A percentile compares a stretch with the other conserved stretches of the same genome.
Conservation (phyloP, 1,140 invertebrate genomes). For the Condylostylus longicornis region DNA sequence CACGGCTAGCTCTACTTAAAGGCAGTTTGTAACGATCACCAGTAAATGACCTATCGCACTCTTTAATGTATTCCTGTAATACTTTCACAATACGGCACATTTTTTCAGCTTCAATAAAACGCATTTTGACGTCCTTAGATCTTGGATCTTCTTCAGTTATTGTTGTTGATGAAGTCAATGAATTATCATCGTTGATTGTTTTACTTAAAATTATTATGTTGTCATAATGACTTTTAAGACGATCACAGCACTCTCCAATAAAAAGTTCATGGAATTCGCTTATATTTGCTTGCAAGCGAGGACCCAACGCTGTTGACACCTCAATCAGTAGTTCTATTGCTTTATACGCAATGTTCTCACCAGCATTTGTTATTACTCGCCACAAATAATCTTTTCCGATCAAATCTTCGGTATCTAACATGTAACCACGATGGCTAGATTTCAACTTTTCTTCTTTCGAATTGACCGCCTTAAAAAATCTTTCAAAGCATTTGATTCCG, state of each 20-base stretch:
- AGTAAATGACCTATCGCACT: conserved; percentile 85
- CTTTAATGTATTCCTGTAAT: conserved; percentile 86
- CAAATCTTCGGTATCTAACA: conserved; percentile 75
- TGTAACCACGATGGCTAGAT: conserved; percentile 63
- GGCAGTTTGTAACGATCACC: conserved; percentile 73
- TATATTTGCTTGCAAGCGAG: conserved; percentile 48
- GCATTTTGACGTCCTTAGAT: conserved; percentile 26
- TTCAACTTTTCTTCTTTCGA: conserved; percentile 86
- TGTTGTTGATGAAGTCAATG: conserved; percentile 13
- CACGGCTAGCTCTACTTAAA: conserved; percentile 51
- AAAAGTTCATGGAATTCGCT: conserved; percentile 81
- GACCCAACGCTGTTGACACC: conserved; percentile 86
- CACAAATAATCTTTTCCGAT: conserved; percentile 94
- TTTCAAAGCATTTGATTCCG: conserved; percentile 74
- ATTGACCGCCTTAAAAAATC: conserved; percentile 96
- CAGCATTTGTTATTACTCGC: conserved; percentile 77
- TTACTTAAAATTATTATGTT: conserved; percentile 37
- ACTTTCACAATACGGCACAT: conserved; percentile 91
- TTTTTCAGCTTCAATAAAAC: conserved; percentile 58
- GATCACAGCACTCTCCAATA: conserved; percentile 75
- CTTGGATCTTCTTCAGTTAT: conserved; percentile 27
- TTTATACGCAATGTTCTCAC: conserved; percentile 80
- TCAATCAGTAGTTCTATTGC: conserved; percentile 85
- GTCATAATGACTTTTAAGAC: conserved; percentile 69
- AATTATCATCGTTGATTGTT: conserved; percentile 6